A percentile compares a stretch with the other conserved stretches of the same genome.
Evolutionary conservation across 2,113 vertebrate genomes (phyloP).

Genomic region (Sula dactylatra): DNA sequence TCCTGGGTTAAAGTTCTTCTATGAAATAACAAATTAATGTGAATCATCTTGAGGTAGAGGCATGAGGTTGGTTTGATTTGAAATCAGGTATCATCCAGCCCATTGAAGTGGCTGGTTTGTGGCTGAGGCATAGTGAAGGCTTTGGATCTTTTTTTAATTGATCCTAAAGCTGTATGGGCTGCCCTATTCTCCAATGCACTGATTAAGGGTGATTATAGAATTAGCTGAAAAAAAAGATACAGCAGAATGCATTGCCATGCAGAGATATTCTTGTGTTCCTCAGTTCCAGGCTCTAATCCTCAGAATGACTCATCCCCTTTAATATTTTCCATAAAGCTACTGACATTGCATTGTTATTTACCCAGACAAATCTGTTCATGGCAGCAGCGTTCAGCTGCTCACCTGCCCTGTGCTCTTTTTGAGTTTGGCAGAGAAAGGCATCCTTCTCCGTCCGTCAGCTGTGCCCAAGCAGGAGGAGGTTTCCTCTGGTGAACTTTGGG

Average conservation of each 20-base stretch:
- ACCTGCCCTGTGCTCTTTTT: not conserved
- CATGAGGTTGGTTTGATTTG: not conserved
- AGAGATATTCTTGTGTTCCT: not conserved
- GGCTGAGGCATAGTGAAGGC: not conserved
- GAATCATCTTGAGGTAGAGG: slow-evolving; percentile 11
- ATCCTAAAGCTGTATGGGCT: not conserved
- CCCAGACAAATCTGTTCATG: not conserved
- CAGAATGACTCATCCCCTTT: not conserved
- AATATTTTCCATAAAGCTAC: not conserved
- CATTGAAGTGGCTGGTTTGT: not conserved
- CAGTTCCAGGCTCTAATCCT: not conserved
- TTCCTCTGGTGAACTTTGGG: not conserved
- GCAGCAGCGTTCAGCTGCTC: not conserved
- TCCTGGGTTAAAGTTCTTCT: not conserved
- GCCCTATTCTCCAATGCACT: not conserved
- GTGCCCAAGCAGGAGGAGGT: not conserved
- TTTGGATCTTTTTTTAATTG: not conserved
- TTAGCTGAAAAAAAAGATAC: not conserved
- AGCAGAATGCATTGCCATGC: not conserved
- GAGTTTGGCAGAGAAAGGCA: rapidly evolving
- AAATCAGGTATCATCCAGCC: not conserved
- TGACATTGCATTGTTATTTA: not conserved
- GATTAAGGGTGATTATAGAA: not conserved
- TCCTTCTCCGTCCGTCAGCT: not conserved
- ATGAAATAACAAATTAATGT: slow-evolving; percentile 16